Base-by-base conservation (phyloP, 2,797 vertebrate genomes). In the Fringilla coelebs region DNA sequence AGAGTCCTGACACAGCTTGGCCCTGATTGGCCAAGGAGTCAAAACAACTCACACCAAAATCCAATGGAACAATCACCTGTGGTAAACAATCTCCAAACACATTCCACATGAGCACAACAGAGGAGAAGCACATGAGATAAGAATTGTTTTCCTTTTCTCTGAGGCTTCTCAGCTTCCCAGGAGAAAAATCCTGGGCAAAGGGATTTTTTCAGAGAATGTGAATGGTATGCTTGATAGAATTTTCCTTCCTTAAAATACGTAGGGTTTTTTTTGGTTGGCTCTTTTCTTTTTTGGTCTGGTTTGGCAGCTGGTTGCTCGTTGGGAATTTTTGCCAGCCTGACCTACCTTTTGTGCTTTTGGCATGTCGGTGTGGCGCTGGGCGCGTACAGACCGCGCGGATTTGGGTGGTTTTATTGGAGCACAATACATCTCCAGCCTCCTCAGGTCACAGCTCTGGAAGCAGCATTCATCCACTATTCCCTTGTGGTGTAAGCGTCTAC, bases 381-480 rank as follows among this genome's bases (percentile, higher is more conserved):
- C 98, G 62, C 99, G 99, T 97, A 99, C 98, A 29, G 99, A 99
- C 67, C 99, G 98, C 63, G 99, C 98, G 4, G 98, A 96, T 97
- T 99, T 99, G 79, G 98, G 97, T 32, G 99, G 97, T 96, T 99
- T 99, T 95, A 98, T 98, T 15, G 99, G 99, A 21, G 99, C 99
- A 45, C 99, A 99, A 96, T 99, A 99, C 99, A 99, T 99, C 98
- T 99, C 99, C 95, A 99, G 98, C 96, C 99, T 98, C 91, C 98
- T 98, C 97, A 99, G 98, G 97, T 99, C 99, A 94, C 99, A 99
- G 94, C 99, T 99, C 97, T 99, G 99, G 98, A 99, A 99, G 98
- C 99, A 99, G 98, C 99, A 99, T 95, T 99, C 99, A 10, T 99
- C 98, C 97, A 99, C 99, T 65, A 99, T 99, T 97, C 99, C 99